Percentiles rank a stretch among this genome's conserved stretches.
phyloP scores from a whole-genome alignment of 2,888 invertebrate genomes.

The Noctua pronuba region DNA sequence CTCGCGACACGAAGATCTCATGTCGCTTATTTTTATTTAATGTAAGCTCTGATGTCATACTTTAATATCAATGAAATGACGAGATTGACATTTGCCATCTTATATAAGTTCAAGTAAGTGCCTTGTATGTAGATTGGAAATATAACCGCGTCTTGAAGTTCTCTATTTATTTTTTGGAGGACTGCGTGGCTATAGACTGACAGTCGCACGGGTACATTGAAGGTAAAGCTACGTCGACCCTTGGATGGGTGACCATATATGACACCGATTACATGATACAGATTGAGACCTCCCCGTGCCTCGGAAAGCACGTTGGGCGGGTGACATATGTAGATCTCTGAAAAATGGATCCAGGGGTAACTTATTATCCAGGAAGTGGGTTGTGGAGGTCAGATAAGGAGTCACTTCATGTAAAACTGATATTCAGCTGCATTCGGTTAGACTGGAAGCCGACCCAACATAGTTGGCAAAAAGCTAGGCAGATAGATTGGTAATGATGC shows the following conservation, averaged over 20 bases:
- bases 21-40: neutral
- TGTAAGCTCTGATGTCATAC: neutral
- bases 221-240: neutral
- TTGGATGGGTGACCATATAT: neutral
- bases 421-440: neutral
- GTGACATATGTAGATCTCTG: too few relatives aligned
- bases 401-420: neutral
- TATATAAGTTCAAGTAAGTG: neutral
- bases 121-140: neutral
- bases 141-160: neutral
- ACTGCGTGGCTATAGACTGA: neutral
- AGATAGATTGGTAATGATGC: neutral
- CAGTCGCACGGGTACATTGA: neutral
- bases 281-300: neutral
- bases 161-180: neutral
- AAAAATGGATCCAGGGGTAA: neutral
- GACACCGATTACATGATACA: too few relatives aligned
- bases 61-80: neutral
- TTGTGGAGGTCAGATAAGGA: neutral
- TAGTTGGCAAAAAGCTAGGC: neutral
- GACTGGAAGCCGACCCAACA: neutral
- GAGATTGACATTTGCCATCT: constrained; percentile 15
- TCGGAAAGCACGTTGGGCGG: neutral
- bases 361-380: neutral
- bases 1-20: too few relatives aligned